These are phyloP conservation scores for Pimpla rufipes DNA, from an alignment of 2,888 invertebrate species.

Conservation along the genomic window DNA sequence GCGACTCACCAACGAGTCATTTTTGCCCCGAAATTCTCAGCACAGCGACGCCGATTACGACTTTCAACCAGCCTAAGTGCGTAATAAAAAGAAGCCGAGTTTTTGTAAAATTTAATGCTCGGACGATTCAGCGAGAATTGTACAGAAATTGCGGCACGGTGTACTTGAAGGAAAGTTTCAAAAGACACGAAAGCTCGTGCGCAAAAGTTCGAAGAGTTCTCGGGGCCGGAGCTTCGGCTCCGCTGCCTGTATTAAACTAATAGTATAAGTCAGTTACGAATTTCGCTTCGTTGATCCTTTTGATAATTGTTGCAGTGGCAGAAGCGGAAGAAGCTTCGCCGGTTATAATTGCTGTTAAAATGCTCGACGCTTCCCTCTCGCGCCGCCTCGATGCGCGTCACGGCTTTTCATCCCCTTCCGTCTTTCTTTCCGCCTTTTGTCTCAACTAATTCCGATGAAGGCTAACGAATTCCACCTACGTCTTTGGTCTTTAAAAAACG, in stretches of 20 bases:
- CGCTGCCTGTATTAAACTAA: neutral
- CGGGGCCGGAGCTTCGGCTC: neutral
- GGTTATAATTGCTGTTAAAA: constrained; percentile 28
- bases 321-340: constrained; percentile 30
- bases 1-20: too few species aligned
- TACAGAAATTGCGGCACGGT: neutral
- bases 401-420: neutral
- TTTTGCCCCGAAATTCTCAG: too few species aligned
- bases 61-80: neutral
- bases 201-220: constrained; percentile 3
- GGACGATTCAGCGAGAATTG: constrained; percentile 17
- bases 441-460: neutral
- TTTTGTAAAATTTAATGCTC: constrained; percentile 11
- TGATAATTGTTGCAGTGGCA: constrained; percentile 27
- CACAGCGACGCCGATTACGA: neutral
- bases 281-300: constrained; percentile 31
- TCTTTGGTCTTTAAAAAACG: neutral
- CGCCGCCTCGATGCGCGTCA: neutral
- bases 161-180: constrained; percentile 8
- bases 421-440: neutral
- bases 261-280: constrained; percentile 18
- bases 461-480: neutral
- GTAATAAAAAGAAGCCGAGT: neutral
- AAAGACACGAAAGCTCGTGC: neutral
- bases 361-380: constrained; percentile 26